Conservation (phyloP, 2,888 invertebrate species). For the Athalia rosae region DNA sequence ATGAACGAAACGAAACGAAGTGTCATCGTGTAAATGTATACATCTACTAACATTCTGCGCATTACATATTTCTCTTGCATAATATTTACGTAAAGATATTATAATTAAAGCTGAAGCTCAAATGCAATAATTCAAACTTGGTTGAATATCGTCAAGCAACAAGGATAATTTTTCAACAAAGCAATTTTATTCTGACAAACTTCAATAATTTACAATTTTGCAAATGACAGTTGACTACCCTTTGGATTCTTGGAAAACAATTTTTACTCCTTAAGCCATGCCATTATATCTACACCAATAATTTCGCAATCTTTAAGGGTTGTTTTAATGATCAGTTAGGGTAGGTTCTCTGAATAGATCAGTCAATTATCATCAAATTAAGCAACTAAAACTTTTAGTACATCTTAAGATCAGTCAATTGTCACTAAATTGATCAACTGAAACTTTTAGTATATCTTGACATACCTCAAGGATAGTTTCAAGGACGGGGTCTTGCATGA, state of each 20-base stretch:
- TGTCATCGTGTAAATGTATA: too few species aligned
- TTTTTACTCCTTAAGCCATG: background rate
- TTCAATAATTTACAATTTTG: too few species aligned
- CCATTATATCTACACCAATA: slow-evolving; percentile 1
- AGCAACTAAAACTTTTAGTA: too few species aligned
- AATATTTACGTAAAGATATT: slow-evolving; percentile 40
- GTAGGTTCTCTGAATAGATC: too few species aligned
- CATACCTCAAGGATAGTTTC: slow-evolving; percentile 71
- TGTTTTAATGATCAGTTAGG: too few species aligned
- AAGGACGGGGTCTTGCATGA: slow-evolving; percentile 72
- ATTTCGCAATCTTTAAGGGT: too few species aligned
- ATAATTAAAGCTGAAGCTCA: background rate
- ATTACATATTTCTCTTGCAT: slow-evolving; percentile 18
- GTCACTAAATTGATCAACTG: too few species aligned
- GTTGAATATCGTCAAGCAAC: background rate
- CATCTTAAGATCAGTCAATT: background rate
- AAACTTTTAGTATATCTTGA: background rate
- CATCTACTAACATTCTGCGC: background rate
- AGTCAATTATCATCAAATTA: too few species aligned
- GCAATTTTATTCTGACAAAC: too few species aligned
- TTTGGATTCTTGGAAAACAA: too few species aligned
- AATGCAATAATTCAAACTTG: slow-evolving; percentile 17
- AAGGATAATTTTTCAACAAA: background rate
- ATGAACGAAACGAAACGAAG: too few species aligned
- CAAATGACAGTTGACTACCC: background rate